Percentiles rank a stretch among this genome's conserved stretches.
These are phyloP conservation scores for Drosophila nigrodunni DNA, from an alignment of 1,140 invertebrate species.

Conservation along the genomic window DNA sequence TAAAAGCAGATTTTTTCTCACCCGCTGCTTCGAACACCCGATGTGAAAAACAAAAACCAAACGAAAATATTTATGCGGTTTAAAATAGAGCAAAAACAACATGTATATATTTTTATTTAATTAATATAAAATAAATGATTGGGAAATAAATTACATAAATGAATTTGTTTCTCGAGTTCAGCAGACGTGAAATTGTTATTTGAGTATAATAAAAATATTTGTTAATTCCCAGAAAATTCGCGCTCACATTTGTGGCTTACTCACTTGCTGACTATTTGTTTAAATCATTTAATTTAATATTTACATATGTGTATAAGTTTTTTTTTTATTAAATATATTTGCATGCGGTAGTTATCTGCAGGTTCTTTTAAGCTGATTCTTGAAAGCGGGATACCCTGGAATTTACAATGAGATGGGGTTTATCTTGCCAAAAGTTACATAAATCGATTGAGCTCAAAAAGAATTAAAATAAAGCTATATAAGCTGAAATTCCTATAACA, in stretches of 20 bases:
- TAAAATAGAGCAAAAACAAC: slow-evolving; percentile 38
- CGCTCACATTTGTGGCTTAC: slow-evolving; percentile 9
- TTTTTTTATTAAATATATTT: slow-evolving; percentile 28
- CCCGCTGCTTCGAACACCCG: background rate
- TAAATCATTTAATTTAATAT: slow-evolving; percentile 45
- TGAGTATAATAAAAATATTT: slow-evolving; percentile 59
- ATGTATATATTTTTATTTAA: slow-evolving; percentile 63
- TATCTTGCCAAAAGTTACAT: no score
- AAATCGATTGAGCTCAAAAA: no score
- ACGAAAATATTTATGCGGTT: slow-evolving; percentile 52
- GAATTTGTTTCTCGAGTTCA: slow-evolving; percentile 41
- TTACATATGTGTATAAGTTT: background rate
- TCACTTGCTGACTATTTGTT: slow-evolving; percentile 27
- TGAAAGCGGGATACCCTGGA: background rate
- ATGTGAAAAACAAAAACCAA: slow-evolving; percentile 2
- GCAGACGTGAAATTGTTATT: slow-evolving; percentile 64
- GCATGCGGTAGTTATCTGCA: background rate
- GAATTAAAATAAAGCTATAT: no score
- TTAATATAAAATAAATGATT: slow-evolving; percentile 81
- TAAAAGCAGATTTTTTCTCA: slow-evolving; percentile 69
- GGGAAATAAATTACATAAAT: slow-evolving; percentile 69
- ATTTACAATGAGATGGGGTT: background rate
- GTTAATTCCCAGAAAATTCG: slow-evolving; percentile 43
- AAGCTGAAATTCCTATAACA: no score
- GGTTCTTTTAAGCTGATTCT: background rate